These are phyloP conservation scores for Caenorhabditis latens DNA, from an alignment of 1,140 invertebrate genomes.

Conservation along the genomic window DNA sequence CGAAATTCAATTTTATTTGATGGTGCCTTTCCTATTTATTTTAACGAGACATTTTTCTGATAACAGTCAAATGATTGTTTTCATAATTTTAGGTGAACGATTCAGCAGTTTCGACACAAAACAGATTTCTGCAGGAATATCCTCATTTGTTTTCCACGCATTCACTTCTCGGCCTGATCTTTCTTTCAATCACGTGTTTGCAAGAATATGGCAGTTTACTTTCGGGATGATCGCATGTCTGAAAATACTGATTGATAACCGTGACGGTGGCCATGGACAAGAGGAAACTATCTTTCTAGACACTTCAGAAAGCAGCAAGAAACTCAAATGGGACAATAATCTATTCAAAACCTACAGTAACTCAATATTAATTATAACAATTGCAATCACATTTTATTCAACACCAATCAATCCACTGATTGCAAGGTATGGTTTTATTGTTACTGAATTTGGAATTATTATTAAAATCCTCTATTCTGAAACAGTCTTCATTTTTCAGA, in stretches of 20 bases:
- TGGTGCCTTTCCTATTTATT: background rate
- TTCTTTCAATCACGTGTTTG: background rate
- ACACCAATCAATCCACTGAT: background rate
- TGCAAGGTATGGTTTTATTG: background rate
- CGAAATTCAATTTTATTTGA: background rate
- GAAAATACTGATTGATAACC: background rate
- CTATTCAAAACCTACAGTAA: background rate
- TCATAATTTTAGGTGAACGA: background rate
- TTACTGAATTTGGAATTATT: too few species aligned
- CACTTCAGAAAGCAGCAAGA: background rate
- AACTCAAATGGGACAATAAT: too few species aligned
- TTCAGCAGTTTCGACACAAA: background rate
- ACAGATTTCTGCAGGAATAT: background rate
- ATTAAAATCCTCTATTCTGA: background rate
- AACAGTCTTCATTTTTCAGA: background rate
- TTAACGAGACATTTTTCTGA: background rate
- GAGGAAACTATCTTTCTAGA: background rate
- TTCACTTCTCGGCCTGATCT: background rate
- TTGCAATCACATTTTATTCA: background rate
- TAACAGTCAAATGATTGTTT: background rate
- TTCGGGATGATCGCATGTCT: background rate
- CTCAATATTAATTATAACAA: background rate
- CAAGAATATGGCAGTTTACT: background rate
- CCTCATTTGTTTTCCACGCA: background rate
- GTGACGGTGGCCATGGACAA: background rate